Evolutionary conservation across 2,113 vertebrate species (phyloP).

Genomic region (Aptenodytes patagonicus): DNA sequence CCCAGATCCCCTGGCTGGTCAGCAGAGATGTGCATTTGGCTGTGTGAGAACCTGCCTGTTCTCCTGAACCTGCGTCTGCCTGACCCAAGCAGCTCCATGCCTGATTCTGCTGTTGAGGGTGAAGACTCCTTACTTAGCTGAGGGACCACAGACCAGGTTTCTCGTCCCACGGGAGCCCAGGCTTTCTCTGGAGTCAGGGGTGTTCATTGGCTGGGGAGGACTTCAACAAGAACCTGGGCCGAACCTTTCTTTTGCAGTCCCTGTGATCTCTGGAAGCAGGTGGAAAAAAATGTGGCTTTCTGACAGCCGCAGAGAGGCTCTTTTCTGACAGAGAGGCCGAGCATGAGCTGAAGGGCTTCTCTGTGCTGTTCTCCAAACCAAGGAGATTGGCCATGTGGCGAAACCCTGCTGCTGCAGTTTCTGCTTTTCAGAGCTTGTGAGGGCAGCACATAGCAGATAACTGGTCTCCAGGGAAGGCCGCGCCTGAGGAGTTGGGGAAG

Average conservation of each 20-base stretch:
- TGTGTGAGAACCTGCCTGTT: neutral
- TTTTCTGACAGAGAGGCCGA: neutral
- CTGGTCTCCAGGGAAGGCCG: neutral
- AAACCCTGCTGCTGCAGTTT: neutral
- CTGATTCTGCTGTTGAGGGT: rapidly evolving
- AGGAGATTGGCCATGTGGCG: rapidly evolving
- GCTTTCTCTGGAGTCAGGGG: neutral
- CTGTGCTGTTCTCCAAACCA: neutral
- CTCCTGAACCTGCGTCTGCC: neutral
- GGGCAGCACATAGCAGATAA: neutral
- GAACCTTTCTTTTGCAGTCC: neutral
- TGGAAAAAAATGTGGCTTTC: neutral
- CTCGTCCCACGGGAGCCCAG: rapidly evolving
- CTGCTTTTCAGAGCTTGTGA: neutral
- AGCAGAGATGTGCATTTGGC: rapidly evolving
- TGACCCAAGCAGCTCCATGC: neutral
- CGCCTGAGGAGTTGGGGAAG: neutral
- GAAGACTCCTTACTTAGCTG: neutral
- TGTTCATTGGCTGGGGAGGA: neutral
- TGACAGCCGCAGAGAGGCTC: neutral
- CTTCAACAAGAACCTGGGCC: neutral
- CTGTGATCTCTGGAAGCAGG: neutral
- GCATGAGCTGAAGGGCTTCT: neutral
- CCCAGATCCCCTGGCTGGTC: neutral
- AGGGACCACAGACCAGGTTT: neutral